Base-by-base conservation (phyloP, 2,113 vertebrate genomes). In the Hiodon alosoides region DNA sequence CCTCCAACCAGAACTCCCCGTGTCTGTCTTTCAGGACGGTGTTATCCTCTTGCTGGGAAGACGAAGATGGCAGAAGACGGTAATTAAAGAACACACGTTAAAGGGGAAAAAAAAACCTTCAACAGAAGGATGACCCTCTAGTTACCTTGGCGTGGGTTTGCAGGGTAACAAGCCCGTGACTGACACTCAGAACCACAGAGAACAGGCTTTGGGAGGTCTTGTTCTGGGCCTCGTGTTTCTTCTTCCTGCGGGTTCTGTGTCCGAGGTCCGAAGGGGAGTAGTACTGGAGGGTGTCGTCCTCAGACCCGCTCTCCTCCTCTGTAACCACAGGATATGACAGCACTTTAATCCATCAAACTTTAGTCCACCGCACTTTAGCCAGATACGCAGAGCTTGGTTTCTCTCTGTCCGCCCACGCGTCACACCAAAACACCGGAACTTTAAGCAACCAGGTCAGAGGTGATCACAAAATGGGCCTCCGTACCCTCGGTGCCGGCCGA, bases 271-370 rank as follows among this genome's bases (percentile, higher is more conserved):
- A 85, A 48, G 93, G 83, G 6, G 90, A 92, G 85, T 93, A 94
- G 78, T 94, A 96, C 31, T 94, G 93, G 75, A 94, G 73, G 59
- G 90, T 94, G 81, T 99, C 97, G 69, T 99, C 97, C 73, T 99
- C 97, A 50, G 97, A 99, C 16, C 95, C 95, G 77, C 97, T 98
- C 69, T 95, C 95, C n/a, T 98, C 97, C 79, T 98, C 97, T 98
- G 81, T 8, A 85, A 81, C 9, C 50, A 81, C 10, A 79, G 0
- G 76, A 68, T 2, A 80, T 76, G 17, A 66, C 58, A 4, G 7
- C 31, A 58, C 11, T 5, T 75, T 74, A 74, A n/a, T 31, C 31
- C 31, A 31, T n/a, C n/a, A n/a, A n/a, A 31, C 31, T 31, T 31
- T 31, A 31, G 31, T 31, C 31, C 31, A 31, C 31, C 31, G 31